Conservation (phyloP, 1,140 invertebrate genomes). For the Copidosoma floridanum region DNA sequence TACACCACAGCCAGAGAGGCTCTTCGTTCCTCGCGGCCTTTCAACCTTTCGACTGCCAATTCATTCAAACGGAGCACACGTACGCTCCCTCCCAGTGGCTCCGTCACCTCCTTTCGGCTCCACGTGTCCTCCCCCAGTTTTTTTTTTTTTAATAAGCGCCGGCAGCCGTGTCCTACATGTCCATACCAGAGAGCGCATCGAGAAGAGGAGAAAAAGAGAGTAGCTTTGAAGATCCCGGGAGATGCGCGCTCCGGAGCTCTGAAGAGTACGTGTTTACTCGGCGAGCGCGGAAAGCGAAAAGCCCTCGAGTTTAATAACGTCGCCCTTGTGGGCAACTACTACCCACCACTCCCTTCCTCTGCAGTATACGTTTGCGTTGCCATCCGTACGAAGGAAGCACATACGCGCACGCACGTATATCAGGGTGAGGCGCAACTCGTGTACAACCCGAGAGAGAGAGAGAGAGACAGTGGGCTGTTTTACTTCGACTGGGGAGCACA, state of each 20-base stretch:
- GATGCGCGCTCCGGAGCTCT: background rate
- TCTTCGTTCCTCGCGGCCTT: too few relatives aligned
- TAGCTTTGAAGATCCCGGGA: background rate
- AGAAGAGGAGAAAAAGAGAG: conserved; percentile 19
- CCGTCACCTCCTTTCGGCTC: background rate
- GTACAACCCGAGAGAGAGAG: background rate
- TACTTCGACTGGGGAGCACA: conserved; percentile 21
- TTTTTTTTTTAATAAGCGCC: conserved; percentile 35
- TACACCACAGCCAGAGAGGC: too few relatives aligned
- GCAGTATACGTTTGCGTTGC: too few relatives aligned
- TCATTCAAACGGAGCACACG: conserved; percentile 9
- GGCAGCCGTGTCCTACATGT: too few relatives aligned
- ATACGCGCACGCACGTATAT: conserved; percentile 6
- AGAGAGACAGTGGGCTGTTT: background rate
- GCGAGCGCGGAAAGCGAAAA: conserved; percentile 39
- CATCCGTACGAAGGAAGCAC: too few relatives aligned
- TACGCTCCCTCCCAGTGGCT: background rate
- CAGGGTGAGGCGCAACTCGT: conserved; percentile 21
- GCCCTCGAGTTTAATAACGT: conserved; percentile 50
- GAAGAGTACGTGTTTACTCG: conserved; percentile 40
- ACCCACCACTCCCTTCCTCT: too few relatives aligned
- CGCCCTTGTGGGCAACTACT: conserved; percentile 30
- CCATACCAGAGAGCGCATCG: conserved; percentile 34
- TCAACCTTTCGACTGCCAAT: conserved; percentile 3
- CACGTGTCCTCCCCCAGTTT: background rate